A percentile compares a stretch with the other conserved stretches of the same genome.
Evolutionary conservation across 2,797 vertebrate species (phyloP).

Genomic region (Cottoperca gobio): DNA sequence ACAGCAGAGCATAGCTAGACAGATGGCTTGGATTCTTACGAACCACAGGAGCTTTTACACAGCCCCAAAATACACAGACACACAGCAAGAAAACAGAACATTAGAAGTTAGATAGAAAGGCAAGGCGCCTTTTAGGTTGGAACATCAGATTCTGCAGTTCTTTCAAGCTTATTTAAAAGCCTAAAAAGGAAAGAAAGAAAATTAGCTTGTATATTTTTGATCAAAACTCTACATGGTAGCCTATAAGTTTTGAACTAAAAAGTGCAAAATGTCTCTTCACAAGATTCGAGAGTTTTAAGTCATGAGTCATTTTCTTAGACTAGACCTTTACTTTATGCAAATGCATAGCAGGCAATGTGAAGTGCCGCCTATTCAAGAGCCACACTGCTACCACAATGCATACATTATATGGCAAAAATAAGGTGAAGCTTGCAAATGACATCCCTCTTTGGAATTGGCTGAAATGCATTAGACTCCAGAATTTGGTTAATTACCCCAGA

Average conservation of each 20-base stretch:
- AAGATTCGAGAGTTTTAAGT: conserved; percentile 10
- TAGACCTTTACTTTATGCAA: conserved; percentile 52
- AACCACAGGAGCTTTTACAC: conserved; percentile 16
- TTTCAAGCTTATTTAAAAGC: neutral
- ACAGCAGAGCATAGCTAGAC: conserved; percentile 30
- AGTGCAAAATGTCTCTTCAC: neutral
- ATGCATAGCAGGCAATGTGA: conserved; percentile 34
- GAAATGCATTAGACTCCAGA: conserved; percentile 12
- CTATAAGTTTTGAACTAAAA: neutral
- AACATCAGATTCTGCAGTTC: neutral
- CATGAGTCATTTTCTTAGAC: conserved; percentile 16
- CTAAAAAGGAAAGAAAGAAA: neutral
- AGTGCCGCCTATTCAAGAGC: conserved; percentile 20
- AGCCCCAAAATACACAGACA: neutral
- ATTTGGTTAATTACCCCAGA: neutral
- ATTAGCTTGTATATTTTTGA: too few species aligned
- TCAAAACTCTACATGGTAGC: neutral
- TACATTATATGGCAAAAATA: conserved; percentile 24
- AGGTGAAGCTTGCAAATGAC: conserved; percentile 29
- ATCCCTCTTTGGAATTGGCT: neutral
- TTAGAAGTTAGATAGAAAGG: neutral
- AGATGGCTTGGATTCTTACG: conserved; percentile 39
- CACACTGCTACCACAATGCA: conserved; percentile 5
- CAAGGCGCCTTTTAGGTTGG: neutral
- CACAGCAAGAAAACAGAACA: neutral